These are phyloP conservation scores for Tychaedon coryphoeus DNA, from an alignment of 2,113 vertebrate species.

Conservation along the genomic window DNA sequence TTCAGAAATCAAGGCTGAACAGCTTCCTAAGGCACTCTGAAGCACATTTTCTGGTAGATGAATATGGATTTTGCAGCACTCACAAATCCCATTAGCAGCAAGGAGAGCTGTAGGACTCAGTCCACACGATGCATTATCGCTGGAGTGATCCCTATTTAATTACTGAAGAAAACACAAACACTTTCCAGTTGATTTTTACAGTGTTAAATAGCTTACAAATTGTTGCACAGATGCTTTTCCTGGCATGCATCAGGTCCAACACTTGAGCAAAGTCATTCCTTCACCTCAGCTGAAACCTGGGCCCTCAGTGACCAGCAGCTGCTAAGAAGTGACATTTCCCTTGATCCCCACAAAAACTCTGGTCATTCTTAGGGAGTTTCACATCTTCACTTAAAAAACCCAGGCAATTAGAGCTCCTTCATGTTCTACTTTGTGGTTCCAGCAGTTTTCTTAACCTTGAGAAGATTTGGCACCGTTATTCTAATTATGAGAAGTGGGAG, in stretches of 20 bases:
- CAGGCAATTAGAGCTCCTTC: not conserved
- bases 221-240: not conserved
- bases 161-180: not conserved
- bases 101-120: not conserved
- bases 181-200: not conserved
- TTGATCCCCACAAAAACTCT: not conserved
- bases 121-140: not conserved
- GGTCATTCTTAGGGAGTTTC: not conserved
- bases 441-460: slow-evolving; percentile 24
- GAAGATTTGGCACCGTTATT: not conserved
- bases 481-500: slow-evolving; percentile 32
- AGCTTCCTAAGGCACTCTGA: not conserved
- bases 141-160: not conserved
- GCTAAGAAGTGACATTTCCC: not conserved
- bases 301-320: not conserved
- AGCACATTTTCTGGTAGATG: not conserved
- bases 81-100: not conserved
- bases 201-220: not conserved
- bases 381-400: not conserved
- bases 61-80: not conserved
- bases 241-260: not conserved
- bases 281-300: not conserved
- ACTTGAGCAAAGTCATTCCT: not conserved
- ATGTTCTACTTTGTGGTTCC: not conserved
- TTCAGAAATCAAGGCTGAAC: not conserved